Conservation (phyloP, 2,113 vertebrate species). For the Alaudala cheleensis region DNA sequence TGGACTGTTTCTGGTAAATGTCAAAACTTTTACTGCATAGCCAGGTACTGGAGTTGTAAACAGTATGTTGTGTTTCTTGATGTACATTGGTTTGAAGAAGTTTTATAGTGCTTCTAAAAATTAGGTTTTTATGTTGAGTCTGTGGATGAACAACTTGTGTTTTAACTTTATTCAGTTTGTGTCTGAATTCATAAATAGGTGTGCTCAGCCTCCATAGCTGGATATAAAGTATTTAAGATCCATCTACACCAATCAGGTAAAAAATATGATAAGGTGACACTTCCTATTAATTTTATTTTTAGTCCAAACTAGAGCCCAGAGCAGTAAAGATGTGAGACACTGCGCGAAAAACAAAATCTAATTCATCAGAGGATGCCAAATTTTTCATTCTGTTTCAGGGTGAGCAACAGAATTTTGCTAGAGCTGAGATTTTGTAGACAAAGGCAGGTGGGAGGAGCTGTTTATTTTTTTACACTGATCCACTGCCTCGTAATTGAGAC, state of each 20-base stretch:
- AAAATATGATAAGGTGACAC: background rate
- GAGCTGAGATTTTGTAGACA: background rate
- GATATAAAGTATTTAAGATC: conserved; percentile 3
- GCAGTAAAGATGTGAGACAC: background rate
- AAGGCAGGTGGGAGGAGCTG: background rate
- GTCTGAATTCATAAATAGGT: background rate
- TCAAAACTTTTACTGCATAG: background rate
- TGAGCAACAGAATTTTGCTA: background rate
- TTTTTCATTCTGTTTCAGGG: background rate
- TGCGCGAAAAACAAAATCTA: background rate
- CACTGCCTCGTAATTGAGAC: background rate
- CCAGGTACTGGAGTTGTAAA: background rate
- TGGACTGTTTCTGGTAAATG: background rate
- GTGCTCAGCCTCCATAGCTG: background rate
- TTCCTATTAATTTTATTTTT: conserved; percentile 6
- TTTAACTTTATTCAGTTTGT: background rate
- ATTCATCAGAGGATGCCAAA: background rate
- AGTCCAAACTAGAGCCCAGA: background rate
- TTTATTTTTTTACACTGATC: background rate
- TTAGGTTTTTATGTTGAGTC: background rate
- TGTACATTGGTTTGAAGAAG: background rate
- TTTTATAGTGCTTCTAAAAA: background rate
- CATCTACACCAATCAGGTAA: background rate
- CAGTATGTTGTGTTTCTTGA: background rate
- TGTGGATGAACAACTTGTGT: background rate